phyloP scores from a whole-genome alignment of 2,797 vertebrate genomes.

The Moxostoma hubbsi region DNA sequence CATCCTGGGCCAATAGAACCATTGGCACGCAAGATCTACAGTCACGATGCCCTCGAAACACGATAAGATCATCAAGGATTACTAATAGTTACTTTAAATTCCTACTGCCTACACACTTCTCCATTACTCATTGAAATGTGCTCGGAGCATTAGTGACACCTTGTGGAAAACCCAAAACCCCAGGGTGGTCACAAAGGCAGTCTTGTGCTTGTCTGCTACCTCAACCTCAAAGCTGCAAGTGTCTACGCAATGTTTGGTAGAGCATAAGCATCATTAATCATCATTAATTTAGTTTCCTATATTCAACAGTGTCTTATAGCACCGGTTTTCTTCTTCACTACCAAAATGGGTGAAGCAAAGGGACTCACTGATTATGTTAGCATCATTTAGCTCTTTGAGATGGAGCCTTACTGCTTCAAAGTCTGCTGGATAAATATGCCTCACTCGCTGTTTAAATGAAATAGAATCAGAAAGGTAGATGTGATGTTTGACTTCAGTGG shows the following conservation, averaged over 20 bases:
- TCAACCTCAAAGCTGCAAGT: background rate
- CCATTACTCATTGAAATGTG: conserved; percentile 1
- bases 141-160: background rate
- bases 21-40: too few relatives aligned
- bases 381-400: conserved; percentile 15
- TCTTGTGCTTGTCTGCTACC: conserved; percentile 17
- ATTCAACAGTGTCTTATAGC: background rate
- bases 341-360: conserved; percentile 29
- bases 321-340: background rate
- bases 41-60: background rate
- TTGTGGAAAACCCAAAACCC: conserved; percentile 35
- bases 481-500: too few relatives aligned
- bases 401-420: too few relatives aligned
- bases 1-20: too few relatives aligned
- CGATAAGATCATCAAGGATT: background rate
- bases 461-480: too few relatives aligned
- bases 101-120: background rate
- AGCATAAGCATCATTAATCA: background rate
- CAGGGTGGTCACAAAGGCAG: conserved; percentile 27
- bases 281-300: conserved; percentile 23
- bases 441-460: too few relatives aligned
- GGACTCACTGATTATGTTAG: conserved; percentile 35
- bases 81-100: background rate
- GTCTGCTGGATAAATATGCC: too few relatives aligned
- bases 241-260: conserved; percentile 11